Evolutionary conservation across 1,140 invertebrate genomes (phyloP).

Genomic region (Diorhabda sublineata): DNA sequence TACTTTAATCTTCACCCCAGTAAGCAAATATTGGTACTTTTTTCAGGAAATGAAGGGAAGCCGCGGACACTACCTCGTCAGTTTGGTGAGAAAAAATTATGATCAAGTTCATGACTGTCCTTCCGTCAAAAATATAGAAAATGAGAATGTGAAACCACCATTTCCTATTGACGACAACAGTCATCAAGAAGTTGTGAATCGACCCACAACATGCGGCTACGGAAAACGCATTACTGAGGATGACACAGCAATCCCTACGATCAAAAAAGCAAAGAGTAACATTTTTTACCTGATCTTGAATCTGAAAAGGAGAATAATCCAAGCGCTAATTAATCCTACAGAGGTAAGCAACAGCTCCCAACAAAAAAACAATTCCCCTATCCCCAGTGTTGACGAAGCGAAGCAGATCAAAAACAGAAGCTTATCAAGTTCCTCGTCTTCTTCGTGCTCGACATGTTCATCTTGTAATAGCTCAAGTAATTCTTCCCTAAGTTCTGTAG

Average conservation of each 20-base stretch:
- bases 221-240: conserved; percentile 3
- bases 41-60: conserved; percentile 6
- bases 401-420: conserved; percentile 11
- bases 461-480: conserved; percentile 13
- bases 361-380: conserved; percentile 11
- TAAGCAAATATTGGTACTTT: conserved; percentile 7
- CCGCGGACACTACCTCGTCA: conserved; percentile 6
- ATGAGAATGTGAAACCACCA: conserved; percentile 4
- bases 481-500: conserved; percentile 13
- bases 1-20: conserved; percentile 4
- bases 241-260: neutral
- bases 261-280: neutral
- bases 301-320: conserved; percentile 7
- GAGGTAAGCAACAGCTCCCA: conserved; percentile 14
- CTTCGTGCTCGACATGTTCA: neutral
- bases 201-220: neutral
- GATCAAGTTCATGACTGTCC: conserved; percentile 5
- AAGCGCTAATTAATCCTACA: conserved; percentile 12
- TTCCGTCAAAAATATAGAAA: conserved; percentile 7
- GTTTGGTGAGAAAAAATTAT: conserved; percentile 5
- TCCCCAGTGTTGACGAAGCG: neutral
- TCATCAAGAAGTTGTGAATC: conserved; percentile 5
- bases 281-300: conserved; percentile 7
- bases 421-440: conserved; percentile 8
- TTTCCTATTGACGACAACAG: conserved; percentile 5